Evolutionary conservation across 2,888 invertebrate species (phyloP).

Genomic region (Heteropelma amictum): DNA sequence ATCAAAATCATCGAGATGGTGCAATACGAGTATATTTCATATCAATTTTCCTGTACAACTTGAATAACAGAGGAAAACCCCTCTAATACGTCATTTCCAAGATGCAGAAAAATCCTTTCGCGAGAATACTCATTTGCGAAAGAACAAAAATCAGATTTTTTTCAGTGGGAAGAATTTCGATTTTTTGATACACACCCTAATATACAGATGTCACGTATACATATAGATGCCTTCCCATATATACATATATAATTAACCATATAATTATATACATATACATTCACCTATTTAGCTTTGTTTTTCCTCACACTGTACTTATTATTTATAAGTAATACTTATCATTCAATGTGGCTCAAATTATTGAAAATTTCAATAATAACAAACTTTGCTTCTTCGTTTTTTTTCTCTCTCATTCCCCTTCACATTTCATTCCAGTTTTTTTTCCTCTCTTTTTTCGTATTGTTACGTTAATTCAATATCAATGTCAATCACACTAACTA

Average conservation of each 20-base stretch:
- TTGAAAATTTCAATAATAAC: conserved; percentile 68
- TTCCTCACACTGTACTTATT: conserved; percentile 46
- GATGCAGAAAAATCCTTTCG: too few relatives aligned
- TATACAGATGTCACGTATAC: conserved; percentile 57
- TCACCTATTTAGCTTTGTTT: conserved; percentile 45
- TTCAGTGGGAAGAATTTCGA: too few relatives aligned
- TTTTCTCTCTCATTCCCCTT: conserved; percentile 32
- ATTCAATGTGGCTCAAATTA: conserved; percentile 66
- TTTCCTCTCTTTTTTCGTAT: conserved; percentile 32
- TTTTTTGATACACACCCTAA: conserved; percentile 62
- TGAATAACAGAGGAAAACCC: too few relatives aligned
- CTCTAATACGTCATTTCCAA: too few relatives aligned
- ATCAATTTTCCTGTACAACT: too few relatives aligned
- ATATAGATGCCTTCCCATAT: conserved; percentile 61
- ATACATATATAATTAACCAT: conserved; percentile 57
- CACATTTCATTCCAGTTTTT: conserved; percentile 44
- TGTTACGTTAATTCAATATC: conserved; percentile 47
- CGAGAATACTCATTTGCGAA: too few relatives aligned
- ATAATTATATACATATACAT: conserved; percentile 55
- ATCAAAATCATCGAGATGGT: too few relatives aligned
- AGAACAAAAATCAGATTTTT: too few relatives aligned
- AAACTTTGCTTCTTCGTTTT: conserved; percentile 64
- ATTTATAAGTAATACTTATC: conserved; percentile 67
- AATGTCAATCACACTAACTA: conserved; percentile 66
- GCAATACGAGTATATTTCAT: too few relatives aligned